Base-by-base conservation (phyloP, 2,888 invertebrate species). In the Lepidocyrtoides sp. region DNA sequence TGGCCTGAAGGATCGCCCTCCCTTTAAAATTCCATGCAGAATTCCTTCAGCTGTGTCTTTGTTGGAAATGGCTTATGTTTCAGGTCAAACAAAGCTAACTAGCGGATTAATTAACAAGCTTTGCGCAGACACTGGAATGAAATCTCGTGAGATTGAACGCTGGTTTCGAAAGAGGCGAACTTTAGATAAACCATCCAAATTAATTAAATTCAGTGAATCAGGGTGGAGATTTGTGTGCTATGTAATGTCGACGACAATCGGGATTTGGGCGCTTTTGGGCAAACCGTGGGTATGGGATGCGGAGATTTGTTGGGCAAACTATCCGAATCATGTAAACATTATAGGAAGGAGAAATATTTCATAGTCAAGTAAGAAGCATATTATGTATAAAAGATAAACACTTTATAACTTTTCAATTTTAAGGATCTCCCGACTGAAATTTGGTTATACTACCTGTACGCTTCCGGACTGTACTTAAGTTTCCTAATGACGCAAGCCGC, bases 381-480 rank as follows among this genome's bases (percentile, higher is more conserved):
- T n/a, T 29, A 77, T 77, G 5, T 20, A 77, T 48, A 14, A 8
- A 44, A 4, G 36, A 17, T 20, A 36, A 20, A 10, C n/a, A 14
- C 14, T 75, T 23, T 2, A 3, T 14, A 26, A 29, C 29, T 17
- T 66, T 29, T 4, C 41, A 36, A 36, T 79, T 96, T 96, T 91
- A 96, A 99, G 97, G 97, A 97, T 51, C 96, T 99, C 23, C 96
- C 97, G 12, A 96, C 95, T 93, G 98, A 98, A 95, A 96, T 98
- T 75, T 99, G 98, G 98, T 99, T 98, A 98, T 98, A 99, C 95
- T 99, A 99, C 96, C 98, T 99, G 97, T 96, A 98, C 93, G 98
- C 92, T 98, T 63, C 96, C 98, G 95, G 97, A 98, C 99, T 99
- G 96, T 99, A 99, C 95, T 98, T 98, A 98, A 98, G 99, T 20